Percentiles rank a stretch among this genome's conserved stretches.
phyloP scores from a whole-genome alignment of 1,140 invertebrate species.

The Drosophila rufa region DNA sequence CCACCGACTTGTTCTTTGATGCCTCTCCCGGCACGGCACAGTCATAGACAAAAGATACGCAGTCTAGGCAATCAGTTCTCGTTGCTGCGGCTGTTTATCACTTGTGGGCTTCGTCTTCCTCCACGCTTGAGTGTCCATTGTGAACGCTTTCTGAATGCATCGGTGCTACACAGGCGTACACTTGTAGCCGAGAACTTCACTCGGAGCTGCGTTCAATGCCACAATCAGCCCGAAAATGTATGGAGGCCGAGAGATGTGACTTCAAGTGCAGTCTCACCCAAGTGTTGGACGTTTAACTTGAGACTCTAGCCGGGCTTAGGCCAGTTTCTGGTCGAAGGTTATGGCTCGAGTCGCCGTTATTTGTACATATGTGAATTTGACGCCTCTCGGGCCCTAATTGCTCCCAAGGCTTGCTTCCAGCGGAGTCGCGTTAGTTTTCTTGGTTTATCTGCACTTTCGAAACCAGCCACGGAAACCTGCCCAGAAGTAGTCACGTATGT shows the following conservation, averaged over 20 bases:
- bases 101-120: constrained; percentile 54
- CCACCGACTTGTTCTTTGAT: constrained; percentile 63
- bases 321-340: constrained; percentile 38
- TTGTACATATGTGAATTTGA: constrained; percentile 38
- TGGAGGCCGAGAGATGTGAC: constrained; percentile 15
- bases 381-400: constrained; percentile 54
- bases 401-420: constrained; percentile 35
- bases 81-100: constrained; percentile 61
- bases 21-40: constrained; percentile 20
- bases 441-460: constrained; percentile 47
- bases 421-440: constrained; percentile 27
- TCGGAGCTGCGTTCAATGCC: constrained; percentile 68
- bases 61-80: constrained; percentile 66
- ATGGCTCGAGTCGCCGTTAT: constrained; percentile 3
- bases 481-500: constrained; percentile 32
- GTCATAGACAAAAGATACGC: constrained; percentile 43
- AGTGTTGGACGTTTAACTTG: constrained; percentile 42
- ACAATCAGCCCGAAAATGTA: constrained; percentile 66
- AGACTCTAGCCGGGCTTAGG: constrained; percentile 17
- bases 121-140: constrained; percentile 61
- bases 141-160: constrained; percentile 57
- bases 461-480: constrained; percentile 26
- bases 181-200: constrained; percentile 47
- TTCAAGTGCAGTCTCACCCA: constrained; percentile 37
- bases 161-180: constrained; percentile 12